Evolutionary conservation across 1,140 invertebrate species (phyloP).

Genomic region (Uloborus diversus): DNA sequence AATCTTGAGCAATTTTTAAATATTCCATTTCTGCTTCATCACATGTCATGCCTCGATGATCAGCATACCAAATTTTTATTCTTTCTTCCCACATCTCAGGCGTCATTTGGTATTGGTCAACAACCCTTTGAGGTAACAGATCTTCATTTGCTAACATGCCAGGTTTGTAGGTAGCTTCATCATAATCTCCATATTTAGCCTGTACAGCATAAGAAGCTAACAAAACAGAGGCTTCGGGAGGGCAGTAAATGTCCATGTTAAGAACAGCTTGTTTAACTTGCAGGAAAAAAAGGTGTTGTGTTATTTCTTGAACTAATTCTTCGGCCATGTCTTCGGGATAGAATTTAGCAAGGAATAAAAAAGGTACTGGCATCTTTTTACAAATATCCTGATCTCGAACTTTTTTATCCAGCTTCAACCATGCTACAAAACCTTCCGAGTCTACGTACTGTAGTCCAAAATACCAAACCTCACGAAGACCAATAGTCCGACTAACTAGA

Average conservation of each 20-base stretch:
- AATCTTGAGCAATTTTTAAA: constrained; percentile 97
- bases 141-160: constrained; percentile 91
- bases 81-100: constrained; percentile 99
- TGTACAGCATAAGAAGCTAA: constrained; percentile 98
- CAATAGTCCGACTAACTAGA: constrained; percentile 94
- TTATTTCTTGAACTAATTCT: constrained; percentile 93
- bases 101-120: constrained; percentile 98
- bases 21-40: constrained; percentile 99
- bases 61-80: constrained; percentile 83
- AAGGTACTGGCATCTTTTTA: constrained; percentile 62
- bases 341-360: constrained; percentile 88
- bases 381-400: constrained; percentile 87
- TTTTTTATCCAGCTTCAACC: constrained; percentile 99
- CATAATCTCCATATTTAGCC: constrained; percentile 95
- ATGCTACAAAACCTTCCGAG: constrained; percentile 93
- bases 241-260: constrained; percentile 98
- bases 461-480: constrained; percentile 98
- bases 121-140: constrained; percentile 92
- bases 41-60: constrained; percentile 81
- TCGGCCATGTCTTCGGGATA: constrained; percentile 99
- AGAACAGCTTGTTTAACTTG: constrained; percentile 99
- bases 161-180: constrained; percentile 87
- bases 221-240: constrained; percentile 96
- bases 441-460: constrained; percentile 98
- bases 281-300: constrained; percentile 93